Conservation (phyloP, 1,140 invertebrate genomes). For the Drosophila pectinifera region DNA sequence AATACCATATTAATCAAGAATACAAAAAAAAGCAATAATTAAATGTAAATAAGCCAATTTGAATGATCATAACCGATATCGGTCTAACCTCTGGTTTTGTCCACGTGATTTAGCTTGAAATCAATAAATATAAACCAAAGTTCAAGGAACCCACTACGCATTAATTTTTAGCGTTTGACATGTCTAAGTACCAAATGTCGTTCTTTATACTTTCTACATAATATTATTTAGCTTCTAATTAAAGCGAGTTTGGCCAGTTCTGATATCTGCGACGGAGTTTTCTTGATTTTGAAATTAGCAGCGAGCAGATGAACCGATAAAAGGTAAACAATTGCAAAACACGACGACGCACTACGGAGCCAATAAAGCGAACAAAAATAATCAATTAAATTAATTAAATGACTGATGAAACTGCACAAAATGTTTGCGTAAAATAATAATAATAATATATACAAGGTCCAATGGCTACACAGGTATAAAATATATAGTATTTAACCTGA, state of each 20-base stretch:
- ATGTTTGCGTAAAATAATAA: constrained; percentile 13
- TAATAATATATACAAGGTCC: constrained; percentile 3
- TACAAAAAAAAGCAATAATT: constrained; percentile 1
- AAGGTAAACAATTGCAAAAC: constrained; percentile 44
- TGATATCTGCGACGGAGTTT: constrained; percentile 24
- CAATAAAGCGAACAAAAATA: constrained; percentile 33
- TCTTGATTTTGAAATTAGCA: constrained; percentile 35
- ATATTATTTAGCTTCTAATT: constrained; percentile 67
- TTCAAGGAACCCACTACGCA: constrained; percentile 46
- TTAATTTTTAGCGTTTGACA: constrained; percentile 46
- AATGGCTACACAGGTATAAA: neutral
- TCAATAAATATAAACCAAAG: constrained; percentile 36
- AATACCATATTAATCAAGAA: neutral
- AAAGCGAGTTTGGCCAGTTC: constrained; percentile 71
- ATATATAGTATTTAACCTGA: too few relatives aligned
- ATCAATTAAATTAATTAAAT: constrained; percentile 38
- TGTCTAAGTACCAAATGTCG: constrained; percentile 44
- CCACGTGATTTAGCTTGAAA: constrained; percentile 26
- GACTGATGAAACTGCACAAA: constrained; percentile 29
- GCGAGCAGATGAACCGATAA: constrained; percentile 43
- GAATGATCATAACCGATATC: constrained; percentile 3
- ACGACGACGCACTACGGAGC: constrained; percentile 9
- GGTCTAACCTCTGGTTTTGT: constrained; percentile 20
- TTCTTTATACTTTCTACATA: constrained; percentile 46
- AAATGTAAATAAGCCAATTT: neutral